Base-by-base conservation (phyloP, 2,888 invertebrate species). In the Hypena proboscidalis region DNA sequence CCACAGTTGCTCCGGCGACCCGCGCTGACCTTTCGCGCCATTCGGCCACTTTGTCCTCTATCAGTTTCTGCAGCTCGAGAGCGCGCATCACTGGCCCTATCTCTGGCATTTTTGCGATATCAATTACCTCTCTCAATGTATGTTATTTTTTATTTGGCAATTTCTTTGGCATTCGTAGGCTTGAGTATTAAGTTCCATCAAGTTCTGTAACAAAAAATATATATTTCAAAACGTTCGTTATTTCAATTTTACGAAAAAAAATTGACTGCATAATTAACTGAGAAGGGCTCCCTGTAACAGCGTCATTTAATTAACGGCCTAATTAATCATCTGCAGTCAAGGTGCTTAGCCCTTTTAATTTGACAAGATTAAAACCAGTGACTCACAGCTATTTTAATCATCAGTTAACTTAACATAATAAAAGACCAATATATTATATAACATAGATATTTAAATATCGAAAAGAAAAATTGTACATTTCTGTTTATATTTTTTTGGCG, bases 11-110 rank as follows among this genome's bases (percentile, higher is more conserved):
- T 74, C 79, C 80, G 66, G 72, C 74, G 87, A 87, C 90, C 89
- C 88, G 77, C 34, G 79, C 83, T 81, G 90, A 90, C 89, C 90
- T 90, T 74, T 89, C 89, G 43, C 90, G 89, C 90, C 90, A 90
- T 65, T 90, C 90, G 54, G 86, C 72, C 79, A 90, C 90, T 87
- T 89, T 90, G 84, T 88, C 85, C 82, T 90, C 90, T 60, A 90
- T 82, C 74, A 90, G 73, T 62, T 85, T 83, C 73, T 91, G 90
- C 74, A 91, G 65, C 71, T 91, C 91, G 37, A 91, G 70, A 25
- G 90, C 90, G 49, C 91, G 85, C 90, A 90, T 90, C 77, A 91
- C 85, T 30, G 90, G 82, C 22, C 90, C 86, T 68, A 91, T 65
- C 74, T 91, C 90, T 43, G 86, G 90, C 91, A 91, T 91, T 74